Conservation (phyloP, 2,113 vertebrate genomes). For the Potamarius usumacintae region DNA sequence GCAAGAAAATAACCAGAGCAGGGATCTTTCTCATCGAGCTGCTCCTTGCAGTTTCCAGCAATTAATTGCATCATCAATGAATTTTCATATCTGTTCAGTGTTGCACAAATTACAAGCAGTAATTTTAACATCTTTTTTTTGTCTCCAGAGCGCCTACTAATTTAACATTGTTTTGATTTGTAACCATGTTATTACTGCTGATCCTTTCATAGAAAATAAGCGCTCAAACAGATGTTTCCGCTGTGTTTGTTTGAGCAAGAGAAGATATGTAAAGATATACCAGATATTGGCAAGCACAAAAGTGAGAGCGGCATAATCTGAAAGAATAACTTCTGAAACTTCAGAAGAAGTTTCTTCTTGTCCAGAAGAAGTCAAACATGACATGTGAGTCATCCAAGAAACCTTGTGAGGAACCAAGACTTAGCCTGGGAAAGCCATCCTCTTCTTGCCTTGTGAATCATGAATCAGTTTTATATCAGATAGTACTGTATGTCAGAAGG, state of each 20-base stretch:
- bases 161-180: constrained; percentile 21
- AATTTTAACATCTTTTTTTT: constrained; percentile 20
- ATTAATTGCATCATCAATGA: background rate
- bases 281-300: background rate
- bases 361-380: background rate
- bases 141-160: constrained; percentile 4
- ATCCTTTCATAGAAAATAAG: constrained; percentile 10
- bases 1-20: background rate
- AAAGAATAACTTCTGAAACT: background rate
- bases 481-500: background rate
- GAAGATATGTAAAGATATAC: background rate
- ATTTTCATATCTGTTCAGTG: background rate
- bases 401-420: background rate
- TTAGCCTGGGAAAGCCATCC: background rate
- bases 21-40: background rate
- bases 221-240: constrained; percentile 3
- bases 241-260: background rate
- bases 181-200: constrained; percentile 29
- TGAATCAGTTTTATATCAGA: background rate
- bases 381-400: background rate
- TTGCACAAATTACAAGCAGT: background rate
- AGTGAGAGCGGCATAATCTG: background rate
- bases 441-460: background rate
- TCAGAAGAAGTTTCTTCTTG: background rate
- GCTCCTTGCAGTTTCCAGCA: background rate